Base-by-base conservation (phyloP, 2,888 invertebrate species). In the Synergus laeviventris region DNA sequence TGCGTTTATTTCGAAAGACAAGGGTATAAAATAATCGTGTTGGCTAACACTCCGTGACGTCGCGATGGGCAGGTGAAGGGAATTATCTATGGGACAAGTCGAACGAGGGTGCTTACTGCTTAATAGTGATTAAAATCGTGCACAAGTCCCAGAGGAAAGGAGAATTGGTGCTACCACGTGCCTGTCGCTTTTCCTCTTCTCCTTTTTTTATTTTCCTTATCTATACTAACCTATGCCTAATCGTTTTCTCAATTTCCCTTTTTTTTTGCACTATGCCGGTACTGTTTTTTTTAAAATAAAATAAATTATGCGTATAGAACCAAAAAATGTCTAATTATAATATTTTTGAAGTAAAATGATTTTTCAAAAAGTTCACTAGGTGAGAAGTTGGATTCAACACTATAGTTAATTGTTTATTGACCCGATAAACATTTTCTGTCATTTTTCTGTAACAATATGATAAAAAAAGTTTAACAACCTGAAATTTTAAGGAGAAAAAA, bases 21-120 rank as follows among this genome's bases (percentile, higher is more conserved):
- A 56, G 49, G 66, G 75, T 64, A 31, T 74, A 78, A 79, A 84
- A 82, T 85, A 85, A 88, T 89, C 86, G 81, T 76, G 83, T 12
- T 31, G 45, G 77, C 80, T 85, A 86, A 85, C 85, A 82, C 77
- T 77, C 85, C 86, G 86, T 88, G 87, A 87, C 86, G 82, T 86
- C 84, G 84, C 80, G 83, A 61, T 81, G 83, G 79, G 82, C 88
- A 89, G 88, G 88, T 88, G 88, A 85, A 84, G 85, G 81, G 81
- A 85, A 85, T 86, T 84, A 82, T 49, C 75, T 81, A 73, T 45
- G 75, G 77, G 56, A 70, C 49, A 80, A 75, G 78, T 78, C 38
- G 62, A 76, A 76, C 79, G 42, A 24, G 74, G 78, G 54, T 75
- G 49, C 60, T 45, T 42, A 42, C 45, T 75, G 49, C 60, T 45